Evolutionary conservation across 2,888 invertebrate species (phyloP).

Genomic region (Coelogynopora nodosa): DNA sequence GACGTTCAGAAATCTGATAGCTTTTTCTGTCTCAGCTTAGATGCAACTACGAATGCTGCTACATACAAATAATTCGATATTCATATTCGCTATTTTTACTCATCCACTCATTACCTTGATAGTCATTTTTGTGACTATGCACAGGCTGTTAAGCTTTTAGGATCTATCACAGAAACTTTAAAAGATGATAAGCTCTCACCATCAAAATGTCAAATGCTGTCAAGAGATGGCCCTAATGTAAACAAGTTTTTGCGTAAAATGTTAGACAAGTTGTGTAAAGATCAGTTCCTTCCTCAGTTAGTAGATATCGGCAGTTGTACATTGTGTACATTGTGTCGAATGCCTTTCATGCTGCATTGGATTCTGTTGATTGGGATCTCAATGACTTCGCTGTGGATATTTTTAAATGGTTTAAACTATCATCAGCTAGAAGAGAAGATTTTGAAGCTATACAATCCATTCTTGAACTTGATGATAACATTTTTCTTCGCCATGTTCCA

Average conservation of each 20-base stretch:
- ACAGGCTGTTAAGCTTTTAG: not conserved
- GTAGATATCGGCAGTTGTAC: conserved; percentile 47
- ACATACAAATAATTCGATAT: not conserved
- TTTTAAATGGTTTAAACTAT: conserved; percentile 48
- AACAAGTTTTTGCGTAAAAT: conserved; percentile 49
- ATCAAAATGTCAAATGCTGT: not conserved
- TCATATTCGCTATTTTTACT: not conserved
- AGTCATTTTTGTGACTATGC: conserved; percentile 24
- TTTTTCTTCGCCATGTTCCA: conserved; percentile 48
- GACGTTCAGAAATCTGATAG: not conserved
- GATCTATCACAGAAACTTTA: not conserved
- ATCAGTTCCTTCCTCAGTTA: conserved; percentile 44
- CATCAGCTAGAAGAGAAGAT: conserved; percentile 48
- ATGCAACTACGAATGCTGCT: conserved; percentile 5
- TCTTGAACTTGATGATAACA: conserved; percentile 47
- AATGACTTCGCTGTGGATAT: conserved; percentile 48
- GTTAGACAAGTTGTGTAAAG: conserved; percentile 34
- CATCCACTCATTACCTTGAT: not conserved
- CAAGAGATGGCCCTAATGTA: conserved; percentile 49
- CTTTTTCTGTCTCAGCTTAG: not conserved
- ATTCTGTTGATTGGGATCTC: conserved; percentile 46
- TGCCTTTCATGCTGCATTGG: conserved; percentile 46
- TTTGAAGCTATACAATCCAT: conserved; percentile 42
- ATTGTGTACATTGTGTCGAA: conserved; percentile 49
- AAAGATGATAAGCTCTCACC: not conserved